Evolutionary conservation across 2,113 vertebrate species (phyloP), one percentile per base, ranked within the genome.

Genomic region (Brachionichthys hirsutus): DNA sequence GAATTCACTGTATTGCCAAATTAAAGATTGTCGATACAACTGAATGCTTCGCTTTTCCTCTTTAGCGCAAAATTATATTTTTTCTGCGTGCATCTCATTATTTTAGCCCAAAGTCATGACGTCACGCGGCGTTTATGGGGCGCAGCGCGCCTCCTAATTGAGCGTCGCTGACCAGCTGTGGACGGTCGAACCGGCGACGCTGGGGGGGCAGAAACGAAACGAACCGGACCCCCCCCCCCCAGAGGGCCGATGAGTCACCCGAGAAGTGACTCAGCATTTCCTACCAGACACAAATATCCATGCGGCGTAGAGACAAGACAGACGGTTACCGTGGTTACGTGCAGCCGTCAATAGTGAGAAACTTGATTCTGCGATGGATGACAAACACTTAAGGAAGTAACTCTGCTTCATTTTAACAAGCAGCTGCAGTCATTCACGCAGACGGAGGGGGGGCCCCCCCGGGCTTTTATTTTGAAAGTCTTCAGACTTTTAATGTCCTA

Each of bases 1-100:
- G 75, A 74, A 52, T 79, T 65, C 70, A 67, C 74, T 67, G 73
- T 68, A 74, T 53, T 79, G 84, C 82, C 83, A 89, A 92, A 90
- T 90, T 87, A 88, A 90, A 68, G 64, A 78, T 51, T 78, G 65
- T 84, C 84, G 73, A 78, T 82, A 78, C 48, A 57, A 86, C 46
- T 35, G 7, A 46, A 35, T 1, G 0, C 6, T 1, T 6, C 8
- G 11, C 14, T 0, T 30, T 16, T 51, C 2, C 40, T 2, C 9
- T 38, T 52, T 12, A 43, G 7, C n/a, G 30, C 35, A 1, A 24
- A n/a, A n/a, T n/a, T n/a, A n/a, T n/a, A n/a, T 10, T 58, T 17
- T 52, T 4, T 46, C 64, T 57, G 52, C 69, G 40, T 75, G 46
- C 58, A 66, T 80, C 66, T 57, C 48, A 57, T 42, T 5, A 14